Conservation (phyloP, 1,140 invertebrate genomes). For the Bombus sibiricus region DNA sequence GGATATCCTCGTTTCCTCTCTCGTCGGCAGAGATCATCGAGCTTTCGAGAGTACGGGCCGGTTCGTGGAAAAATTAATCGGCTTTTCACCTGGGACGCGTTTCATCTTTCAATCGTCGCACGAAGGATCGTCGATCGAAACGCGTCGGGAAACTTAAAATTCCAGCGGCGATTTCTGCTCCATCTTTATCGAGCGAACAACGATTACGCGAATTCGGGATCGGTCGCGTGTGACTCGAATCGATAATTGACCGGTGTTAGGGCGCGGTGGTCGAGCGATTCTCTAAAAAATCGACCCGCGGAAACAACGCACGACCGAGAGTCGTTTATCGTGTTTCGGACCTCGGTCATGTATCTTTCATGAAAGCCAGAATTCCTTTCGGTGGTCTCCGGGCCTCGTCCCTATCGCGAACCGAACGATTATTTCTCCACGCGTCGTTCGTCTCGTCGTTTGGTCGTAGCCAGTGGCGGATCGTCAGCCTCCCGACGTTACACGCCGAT, state of each 20-base stretch:
- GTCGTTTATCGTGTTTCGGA: slow-evolving; percentile 12
- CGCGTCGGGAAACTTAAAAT: slow-evolving; percentile 8
- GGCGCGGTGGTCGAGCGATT: not conserved
- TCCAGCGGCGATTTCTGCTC: slow-evolving; percentile 14
- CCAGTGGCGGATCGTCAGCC: not conserved
- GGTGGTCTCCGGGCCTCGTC: no score
- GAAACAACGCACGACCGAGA: not conserved
- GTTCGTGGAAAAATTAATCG: no score
- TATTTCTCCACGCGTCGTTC: not conserved
- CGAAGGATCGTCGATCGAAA: no score
- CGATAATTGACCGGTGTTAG: slow-evolving; percentile 1
- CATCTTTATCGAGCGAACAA: slow-evolving; percentile 25
- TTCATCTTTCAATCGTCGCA: no score
- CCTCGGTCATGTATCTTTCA: not conserved
- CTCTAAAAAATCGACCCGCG: slow-evolving; percentile 2
- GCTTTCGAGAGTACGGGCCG: no score
- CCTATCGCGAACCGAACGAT: not conserved
- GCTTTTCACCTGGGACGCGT: no score
- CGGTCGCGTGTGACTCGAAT: slow-evolving; percentile 47
- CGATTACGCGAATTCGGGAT: slow-evolving; percentile 46
- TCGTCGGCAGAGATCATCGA: no score
- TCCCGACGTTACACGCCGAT: not conserved
- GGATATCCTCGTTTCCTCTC: not conserved
- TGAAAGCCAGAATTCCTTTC: not conserved
- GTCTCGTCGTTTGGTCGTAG: not conserved